Evolutionary conservation across 2,888 invertebrate genomes (phyloP).

Genomic region (Lordiphosa andalusiaca): DNA sequence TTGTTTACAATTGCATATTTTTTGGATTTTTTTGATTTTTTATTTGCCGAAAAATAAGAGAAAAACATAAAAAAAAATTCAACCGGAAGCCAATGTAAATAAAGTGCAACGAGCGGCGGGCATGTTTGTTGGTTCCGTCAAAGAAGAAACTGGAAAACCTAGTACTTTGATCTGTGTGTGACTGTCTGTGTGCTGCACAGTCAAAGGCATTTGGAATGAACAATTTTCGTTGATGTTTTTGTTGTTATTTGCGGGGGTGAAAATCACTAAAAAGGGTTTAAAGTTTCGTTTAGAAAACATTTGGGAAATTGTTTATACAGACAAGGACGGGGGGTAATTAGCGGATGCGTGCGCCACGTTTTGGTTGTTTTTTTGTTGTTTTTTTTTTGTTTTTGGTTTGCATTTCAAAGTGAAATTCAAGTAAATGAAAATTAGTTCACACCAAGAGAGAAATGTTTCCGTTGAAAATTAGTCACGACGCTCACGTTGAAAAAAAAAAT

Average conservation of each 20-base stretch:
- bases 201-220: constrained; percentile 59
- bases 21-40: constrained; percentile 4
- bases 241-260: constrained; percentile 5
- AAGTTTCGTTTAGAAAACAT: constrained; percentile 43
- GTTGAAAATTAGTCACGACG: no score
- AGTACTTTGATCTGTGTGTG: constrained; percentile 63
- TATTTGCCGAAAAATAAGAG: constrained; percentile 18
- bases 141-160: constrained; percentile 41
- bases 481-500: no score
- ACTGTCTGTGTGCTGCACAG: constrained; percentile 33
- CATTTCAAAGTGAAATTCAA: constrained; percentile 70
- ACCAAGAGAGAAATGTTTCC: constrained; percentile 1
- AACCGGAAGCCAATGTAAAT: constrained; percentile 75
- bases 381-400: constrained; percentile 43
- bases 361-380: constrained; percentile 1
- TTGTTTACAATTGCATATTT: constrained; percentile 19
- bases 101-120: constrained; percentile 47
- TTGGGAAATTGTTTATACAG: constrained; percentile 53
- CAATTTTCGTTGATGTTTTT: constrained; percentile 20
- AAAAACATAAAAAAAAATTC: constrained; percentile 35
- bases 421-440: constrained; percentile 49
- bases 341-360: constrained; percentile 70
- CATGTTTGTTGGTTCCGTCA: constrained; percentile 72
- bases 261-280: constrained; percentile 55
- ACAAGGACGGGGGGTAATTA: constrained; percentile 48